A percentile compares a stretch with the other conserved stretches of the same genome.
Conservation (phyloP, 2,113 vertebrate genomes). For the Lamprotornis superbus region DNA sequence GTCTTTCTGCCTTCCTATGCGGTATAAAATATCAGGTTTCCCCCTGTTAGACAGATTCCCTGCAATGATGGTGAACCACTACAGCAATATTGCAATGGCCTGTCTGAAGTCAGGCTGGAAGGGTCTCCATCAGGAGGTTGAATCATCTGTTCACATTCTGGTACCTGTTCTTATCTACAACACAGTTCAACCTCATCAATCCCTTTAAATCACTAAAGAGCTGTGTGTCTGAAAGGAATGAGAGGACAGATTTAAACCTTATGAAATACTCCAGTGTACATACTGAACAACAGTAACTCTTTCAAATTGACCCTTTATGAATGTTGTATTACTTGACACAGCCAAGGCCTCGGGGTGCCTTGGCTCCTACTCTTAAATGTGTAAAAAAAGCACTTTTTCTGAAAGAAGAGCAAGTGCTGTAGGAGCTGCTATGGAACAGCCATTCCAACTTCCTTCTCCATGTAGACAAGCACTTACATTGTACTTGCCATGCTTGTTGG, state of each 20-base stretch:
- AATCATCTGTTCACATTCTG: neutral
- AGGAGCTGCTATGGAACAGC: neutral
- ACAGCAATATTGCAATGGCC: neutral
- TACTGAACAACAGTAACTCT: neutral
- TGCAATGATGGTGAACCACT: neutral
- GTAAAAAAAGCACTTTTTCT: neutral
- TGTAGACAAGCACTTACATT: neutral
- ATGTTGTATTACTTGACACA: neutral
- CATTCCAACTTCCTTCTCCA: neutral
- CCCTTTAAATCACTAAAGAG: neutral
- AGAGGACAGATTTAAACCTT: neutral
- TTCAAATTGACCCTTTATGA: neutral
- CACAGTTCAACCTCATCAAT: neutral
- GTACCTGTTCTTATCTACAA: neutral
- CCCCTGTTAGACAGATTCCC: neutral
- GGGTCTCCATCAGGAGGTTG: neutral
- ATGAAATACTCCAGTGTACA: neutral
- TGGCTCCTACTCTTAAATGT: constrained; percentile 1
- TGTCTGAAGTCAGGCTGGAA: neutral
- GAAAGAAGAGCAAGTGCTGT: neutral
- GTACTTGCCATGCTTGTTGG: neutral
- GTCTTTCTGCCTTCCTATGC: neutral
- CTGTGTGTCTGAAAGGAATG: neutral
- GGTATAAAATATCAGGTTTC: neutral
- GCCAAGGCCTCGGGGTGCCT: constrained; percentile 33